Evolutionary conservation across 2,797 vertebrate genomes (phyloP), one percentile per base, ranked within the genome.

Genomic region (Schizopygopsis malacanthus): DNA sequence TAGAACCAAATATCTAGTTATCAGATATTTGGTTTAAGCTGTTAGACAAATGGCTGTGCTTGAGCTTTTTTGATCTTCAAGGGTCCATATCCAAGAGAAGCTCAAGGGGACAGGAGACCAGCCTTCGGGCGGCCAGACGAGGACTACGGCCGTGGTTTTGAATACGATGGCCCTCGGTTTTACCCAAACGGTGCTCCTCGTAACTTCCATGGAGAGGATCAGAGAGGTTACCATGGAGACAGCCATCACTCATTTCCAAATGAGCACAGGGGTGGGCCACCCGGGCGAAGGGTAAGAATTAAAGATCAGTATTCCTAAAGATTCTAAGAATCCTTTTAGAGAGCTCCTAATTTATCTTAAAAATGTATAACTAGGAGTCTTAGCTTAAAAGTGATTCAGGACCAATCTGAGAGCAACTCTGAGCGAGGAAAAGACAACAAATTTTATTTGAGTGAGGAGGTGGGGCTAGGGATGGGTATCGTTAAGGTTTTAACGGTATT

Each of bases 181-280:
- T 95, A 94, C 87, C 95, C 94, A 0, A 95, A 95, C 16, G 95
- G 94, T 0, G 94, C 90, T n/a, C 94, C 93, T 16, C 91, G 95
- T 52, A 94, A 52, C 91, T 96, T 93, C 92, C 95, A 95, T 37
- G 93, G 85, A 10, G 93, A 96, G 25, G 95, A 96, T 8, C 94
- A 95, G 80, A 91, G 94, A 52, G 88, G 90, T 59, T 95, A 92
- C 89, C 95, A 94, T 41, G 91, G 88, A 0, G 94, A 95, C 15
- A 85, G 25, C 78, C 4, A 87, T 83, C 94, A 95, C 80, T 95
- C 87, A 10, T 86, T 95, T 81, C 87, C 92, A 1, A 90, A 88
- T 22, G 94, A 96, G 37, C 93, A 94, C 43, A 91, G 95, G 91
- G 88, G 88, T 12, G 91, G 37, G 6, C 94, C 94, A 25, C 93